Base-by-base conservation (phyloP, 2,113 vertebrate genomes). In the Odocoileus hemionus region DNA sequence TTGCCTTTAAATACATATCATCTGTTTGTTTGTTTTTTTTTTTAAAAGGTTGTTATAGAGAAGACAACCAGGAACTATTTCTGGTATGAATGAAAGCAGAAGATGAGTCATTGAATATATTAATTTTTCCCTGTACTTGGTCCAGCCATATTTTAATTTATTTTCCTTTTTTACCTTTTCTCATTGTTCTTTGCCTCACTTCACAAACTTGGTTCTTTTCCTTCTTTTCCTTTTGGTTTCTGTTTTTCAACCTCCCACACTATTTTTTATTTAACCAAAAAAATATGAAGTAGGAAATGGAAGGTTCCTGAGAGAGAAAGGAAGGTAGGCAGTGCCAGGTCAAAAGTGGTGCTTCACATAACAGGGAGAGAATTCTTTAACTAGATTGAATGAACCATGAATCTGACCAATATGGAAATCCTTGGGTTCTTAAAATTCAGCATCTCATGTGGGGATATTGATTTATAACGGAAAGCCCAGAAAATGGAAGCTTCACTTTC, bases 371-470 rank as follows among this genome's bases (percentile, higher is more conserved):
- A 78, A 85, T 95, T 90, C 67, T 55, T 83, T 86, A 95, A 94
- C 90, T 91, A 88, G 91, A 96, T 70, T 94, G 60, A 78, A 23
- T 92, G 67, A 78, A 86, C 90, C 80, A 58, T 91, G 80, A 94
- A 85, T 94, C 74, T 67, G 58, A 70, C 94, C 85, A 95, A 83
- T 97, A 93, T 74, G 67, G 88, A 96, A 96, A 97, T 97, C 61
- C 52, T 45, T 83, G 78, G 7, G 4, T 80, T 94, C 97, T 92
- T 92, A 90, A 96, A 96, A 92, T 97, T 78, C 50, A 95, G 74
- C 55, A 47, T 86, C 36, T 96, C 88, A 47, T 91, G 76, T 93
- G 85, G 47, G 67, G 52, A 93, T 96, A 96, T 89, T 78, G 80
- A 94, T 97, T 97, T 97, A 89, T 82, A 92, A 60, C 0, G 25